Evolutionary conservation across 2,888 invertebrate species (phyloP).

Genomic region (Leistus spinibarbis): DNA sequence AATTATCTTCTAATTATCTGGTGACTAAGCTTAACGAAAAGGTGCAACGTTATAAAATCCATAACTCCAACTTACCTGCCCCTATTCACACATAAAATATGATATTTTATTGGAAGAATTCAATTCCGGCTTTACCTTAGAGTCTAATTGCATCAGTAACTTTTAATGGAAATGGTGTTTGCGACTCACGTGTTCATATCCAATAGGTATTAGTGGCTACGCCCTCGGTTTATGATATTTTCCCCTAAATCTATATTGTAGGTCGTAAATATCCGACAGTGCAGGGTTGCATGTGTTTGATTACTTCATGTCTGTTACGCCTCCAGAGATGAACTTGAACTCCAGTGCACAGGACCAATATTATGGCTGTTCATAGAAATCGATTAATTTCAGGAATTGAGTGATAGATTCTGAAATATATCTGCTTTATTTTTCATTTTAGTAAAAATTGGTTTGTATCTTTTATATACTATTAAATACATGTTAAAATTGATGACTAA

Average conservation of each 20-base stretch:
- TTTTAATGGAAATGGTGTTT: background rate
- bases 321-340: background rate
- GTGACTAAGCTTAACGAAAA: background rate
- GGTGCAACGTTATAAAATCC: background rate
- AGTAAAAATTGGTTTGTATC: too few relatives aligned
- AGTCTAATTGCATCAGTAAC: background rate
- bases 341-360: background rate
- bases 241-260: background rate
- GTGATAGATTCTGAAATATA: too few relatives aligned
- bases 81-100: background rate
- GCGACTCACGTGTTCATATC: conserved; percentile 1
- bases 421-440: too few relatives aligned
- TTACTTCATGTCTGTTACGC: background rate
- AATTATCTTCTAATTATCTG: background rate
- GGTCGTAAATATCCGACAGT: conserved; percentile 5
- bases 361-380: background rate
- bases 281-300: background rate
- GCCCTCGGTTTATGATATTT: conserved; percentile 1
- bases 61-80: background rate
- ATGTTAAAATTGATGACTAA: too few relatives aligned
- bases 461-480: too few relatives aligned
- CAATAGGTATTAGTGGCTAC: background rate
- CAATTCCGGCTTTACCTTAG: background rate
- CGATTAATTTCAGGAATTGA: background rate
- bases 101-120: background rate